Base-by-base conservation (phyloP, 2,888 invertebrate genomes). In the Trachelus stipa region DNA sequence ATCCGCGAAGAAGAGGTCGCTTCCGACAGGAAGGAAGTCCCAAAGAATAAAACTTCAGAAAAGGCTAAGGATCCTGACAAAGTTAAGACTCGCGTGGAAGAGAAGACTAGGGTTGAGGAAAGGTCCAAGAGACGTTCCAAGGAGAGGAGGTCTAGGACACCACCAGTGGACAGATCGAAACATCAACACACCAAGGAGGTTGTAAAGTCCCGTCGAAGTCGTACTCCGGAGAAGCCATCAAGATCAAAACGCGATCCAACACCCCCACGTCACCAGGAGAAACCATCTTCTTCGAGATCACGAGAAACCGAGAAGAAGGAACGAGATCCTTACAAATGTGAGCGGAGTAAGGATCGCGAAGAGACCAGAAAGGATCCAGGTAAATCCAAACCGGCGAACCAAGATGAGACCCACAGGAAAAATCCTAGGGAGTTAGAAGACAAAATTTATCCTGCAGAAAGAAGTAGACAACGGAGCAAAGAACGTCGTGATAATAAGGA, bases 391-490 rank as follows among this genome's bases (percentile, higher is more conserved):
- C 76, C 85, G 23, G 80, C 69, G 12, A 80, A 91, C 89, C 84
- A 92, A 88, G 88, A 92, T 85, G 82, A 92, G 87, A 69, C 91
- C 85, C 84, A 92, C 88, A 81, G 81, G 89, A 91, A 80, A 91
- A 91, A 85, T 88, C 89, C 83, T 90, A 83, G 88, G 79, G 89
- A 88, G 73, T 84, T 85, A 12, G 89, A 89, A 84, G 89, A 90
- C 4, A 89, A 90, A 77, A 84, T 85, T 69, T 88, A 92, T 92
- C 94, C 86, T 92, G 77, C 95, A 82, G 95, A 95, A 79, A 92
- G 95, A 75, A 94, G 94, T 4, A 91, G 93, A 31, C 89, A 88
- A 56, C 87, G 89, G 37, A 90, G 89, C 56, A 88, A 89, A 77
- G 91, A 90, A 37, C 87, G 88, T 4, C 87, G 90, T 4, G 83